A percentile compares a stretch with the other conserved stretches of the same genome.
These are phyloP conservation scores for Dromius quadrimaculatus DNA, from an alignment of 2,888 invertebrate genomes.

Conservation along the genomic window DNA sequence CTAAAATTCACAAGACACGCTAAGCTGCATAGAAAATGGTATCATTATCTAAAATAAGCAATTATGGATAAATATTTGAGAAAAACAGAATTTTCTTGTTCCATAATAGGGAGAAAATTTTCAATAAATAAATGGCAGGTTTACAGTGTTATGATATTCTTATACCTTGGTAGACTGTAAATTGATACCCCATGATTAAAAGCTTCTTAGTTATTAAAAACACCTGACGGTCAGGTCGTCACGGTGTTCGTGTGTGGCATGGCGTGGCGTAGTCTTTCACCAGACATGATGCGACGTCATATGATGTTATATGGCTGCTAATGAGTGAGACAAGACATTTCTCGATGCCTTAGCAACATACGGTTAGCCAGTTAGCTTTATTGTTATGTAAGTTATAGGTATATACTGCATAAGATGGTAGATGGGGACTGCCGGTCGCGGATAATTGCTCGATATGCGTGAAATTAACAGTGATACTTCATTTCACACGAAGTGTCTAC, in stretches of 20 bases:
- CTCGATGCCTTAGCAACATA: too few relatives aligned
- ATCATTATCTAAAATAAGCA: too few relatives aligned
- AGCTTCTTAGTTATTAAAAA: not conserved
- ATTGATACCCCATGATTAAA: slow-evolving; percentile 1
- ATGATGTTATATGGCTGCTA: slow-evolving; percentile 15
- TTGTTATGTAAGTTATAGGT: not conserved
- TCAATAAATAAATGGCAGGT: too few relatives aligned
- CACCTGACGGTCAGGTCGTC: slow-evolving; percentile 7
- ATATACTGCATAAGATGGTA: too few relatives aligned
- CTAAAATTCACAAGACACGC: too few relatives aligned
- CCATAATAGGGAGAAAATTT: too few relatives aligned
- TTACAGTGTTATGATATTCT: too few relatives aligned
- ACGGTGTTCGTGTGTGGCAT: slow-evolving; percentile 11
- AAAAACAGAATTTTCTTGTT: too few relatives aligned
- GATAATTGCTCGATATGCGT: slow-evolving; percentile 3
- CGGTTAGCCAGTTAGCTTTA: too few relatives aligned
- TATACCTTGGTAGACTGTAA: too few relatives aligned
- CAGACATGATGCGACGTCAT: slow-evolving; percentile 18
- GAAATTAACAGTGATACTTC: not conserved
- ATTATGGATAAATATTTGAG: too few relatives aligned
- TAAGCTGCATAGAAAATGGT: too few relatives aligned
- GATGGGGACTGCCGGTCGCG: not conserved
- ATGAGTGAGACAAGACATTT: slow-evolving; percentile 1
- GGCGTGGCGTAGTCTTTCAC: not conserved
- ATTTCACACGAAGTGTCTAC: not conserved